Conservation (phyloP, 2,888 invertebrate genomes). For the Cerastis rubricosa region DNA sequence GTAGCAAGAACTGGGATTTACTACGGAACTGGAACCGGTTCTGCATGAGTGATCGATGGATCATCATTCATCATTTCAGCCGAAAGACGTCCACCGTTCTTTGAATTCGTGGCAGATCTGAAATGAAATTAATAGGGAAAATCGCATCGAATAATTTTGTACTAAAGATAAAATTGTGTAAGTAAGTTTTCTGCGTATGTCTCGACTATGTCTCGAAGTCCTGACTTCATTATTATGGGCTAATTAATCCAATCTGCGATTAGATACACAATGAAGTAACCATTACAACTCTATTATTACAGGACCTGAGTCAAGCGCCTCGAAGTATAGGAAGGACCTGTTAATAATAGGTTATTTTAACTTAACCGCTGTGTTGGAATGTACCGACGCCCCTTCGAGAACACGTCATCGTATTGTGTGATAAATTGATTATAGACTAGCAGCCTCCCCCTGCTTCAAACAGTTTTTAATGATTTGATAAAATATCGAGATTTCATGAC, state of each 20-base stretch:
- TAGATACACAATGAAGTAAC: conserved; percentile 44
- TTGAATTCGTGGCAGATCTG: neutral
- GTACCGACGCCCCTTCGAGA: neutral
- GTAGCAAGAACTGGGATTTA: neutral
- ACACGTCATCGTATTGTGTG: conserved; percentile 13
- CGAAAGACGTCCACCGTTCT: too few relatives aligned
- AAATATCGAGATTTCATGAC: neutral
- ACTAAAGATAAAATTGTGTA: too few relatives aligned
- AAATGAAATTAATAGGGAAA: neutral
- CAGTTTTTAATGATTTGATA: neutral
- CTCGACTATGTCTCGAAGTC: neutral
- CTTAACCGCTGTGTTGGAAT: neutral
- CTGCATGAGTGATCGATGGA: too few relatives aligned
- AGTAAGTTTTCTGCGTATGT: neutral
- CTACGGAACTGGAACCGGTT: neutral
- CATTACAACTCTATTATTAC: conserved; percentile 28
- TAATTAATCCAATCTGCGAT: conserved; percentile 40
- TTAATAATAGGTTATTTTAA: conserved; percentile 28
- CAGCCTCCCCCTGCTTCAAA: neutral
- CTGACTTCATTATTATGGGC: conserved; percentile 15
- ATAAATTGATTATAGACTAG: neutral
- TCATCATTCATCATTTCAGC: too few relatives aligned
- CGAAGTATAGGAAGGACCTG: conserved; percentile 9
- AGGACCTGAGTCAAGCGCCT: conserved; percentile 7
- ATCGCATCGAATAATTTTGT: neutral